Evolutionary conservation across 2,113 vertebrate genomes (phyloP).

Genomic region (Protobothrops flavoviridis): DNA sequence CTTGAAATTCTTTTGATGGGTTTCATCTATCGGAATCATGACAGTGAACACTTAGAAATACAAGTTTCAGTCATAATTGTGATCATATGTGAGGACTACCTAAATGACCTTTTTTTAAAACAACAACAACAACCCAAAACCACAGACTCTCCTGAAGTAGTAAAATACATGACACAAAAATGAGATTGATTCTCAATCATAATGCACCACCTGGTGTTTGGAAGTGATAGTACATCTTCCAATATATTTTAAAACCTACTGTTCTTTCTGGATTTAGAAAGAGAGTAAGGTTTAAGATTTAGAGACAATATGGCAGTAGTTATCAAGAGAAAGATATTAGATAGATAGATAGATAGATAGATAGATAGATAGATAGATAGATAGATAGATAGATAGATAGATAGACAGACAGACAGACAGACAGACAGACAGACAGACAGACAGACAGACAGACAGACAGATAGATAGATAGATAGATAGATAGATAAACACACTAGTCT

Average conservation of each 20-base stretch:
- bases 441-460: too few species aligned
- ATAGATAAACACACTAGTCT: not conserved
- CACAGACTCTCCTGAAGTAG: not conserved
- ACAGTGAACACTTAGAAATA: not conserved
- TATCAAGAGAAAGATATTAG: not conserved
- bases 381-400: not conserved
- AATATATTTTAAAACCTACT: not conserved
- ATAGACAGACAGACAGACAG: too few species aligned
- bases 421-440: too few species aligned
- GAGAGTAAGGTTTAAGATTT: not conserved
- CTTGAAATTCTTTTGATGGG: too few species aligned
- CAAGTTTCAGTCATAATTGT: not conserved
- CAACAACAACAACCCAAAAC: not conserved
- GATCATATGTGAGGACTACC: not conserved
- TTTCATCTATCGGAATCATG: not conserved
- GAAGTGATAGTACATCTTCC: not conserved
- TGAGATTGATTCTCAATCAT: not conserved
- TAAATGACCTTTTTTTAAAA: not conserved
- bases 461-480: too few species aligned
- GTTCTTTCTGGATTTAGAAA: not conserved
- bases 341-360: too few species aligned
- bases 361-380: too few species aligned
- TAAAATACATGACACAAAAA: not conserved
- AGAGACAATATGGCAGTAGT: not conserved
- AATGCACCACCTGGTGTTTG: not conserved